Conservation (phyloP, 2,888 invertebrate genomes). For the Habrosyne pyritoides region DNA sequence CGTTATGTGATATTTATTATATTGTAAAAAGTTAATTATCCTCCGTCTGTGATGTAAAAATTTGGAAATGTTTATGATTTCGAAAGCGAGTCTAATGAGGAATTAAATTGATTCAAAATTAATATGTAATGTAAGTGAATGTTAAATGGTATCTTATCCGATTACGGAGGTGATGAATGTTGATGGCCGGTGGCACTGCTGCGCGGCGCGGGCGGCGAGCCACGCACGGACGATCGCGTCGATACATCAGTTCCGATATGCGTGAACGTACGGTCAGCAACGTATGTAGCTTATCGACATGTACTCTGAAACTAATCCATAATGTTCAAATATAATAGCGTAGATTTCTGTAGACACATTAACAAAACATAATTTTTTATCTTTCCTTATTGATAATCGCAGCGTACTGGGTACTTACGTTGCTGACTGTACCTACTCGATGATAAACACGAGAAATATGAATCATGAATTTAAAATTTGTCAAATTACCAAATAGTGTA, state of each 20-base stretch:
- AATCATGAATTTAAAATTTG: too few relatives aligned
- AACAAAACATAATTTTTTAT: too few relatives aligned
- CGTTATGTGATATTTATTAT: background rate
- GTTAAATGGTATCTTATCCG: background rate
- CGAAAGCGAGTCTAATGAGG: background rate
- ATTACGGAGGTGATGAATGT: background rate
- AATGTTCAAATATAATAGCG: too few relatives aligned
- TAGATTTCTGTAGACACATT: too few relatives aligned
- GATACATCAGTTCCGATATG: background rate
- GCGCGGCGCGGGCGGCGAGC: too few relatives aligned
- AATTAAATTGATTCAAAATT: background rate
- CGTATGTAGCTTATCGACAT: too few relatives aligned
- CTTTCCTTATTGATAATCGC: too few relatives aligned
- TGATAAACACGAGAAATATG: background rate
- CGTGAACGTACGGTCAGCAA: too few relatives aligned
- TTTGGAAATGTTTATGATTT: background rate
- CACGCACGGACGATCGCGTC: background rate
- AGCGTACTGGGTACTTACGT: too few relatives aligned
- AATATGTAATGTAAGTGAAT: background rate
- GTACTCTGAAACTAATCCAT: too few relatives aligned
- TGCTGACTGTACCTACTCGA: background rate
- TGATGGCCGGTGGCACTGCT: background rate
- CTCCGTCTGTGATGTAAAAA: background rate
- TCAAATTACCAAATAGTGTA: background rate
- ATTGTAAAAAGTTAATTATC: background rate